These are phyloP conservation scores for Eurypyga helias DNA, from an alignment of 2,113 vertebrate species.

Conservation along the genomic window DNA sequence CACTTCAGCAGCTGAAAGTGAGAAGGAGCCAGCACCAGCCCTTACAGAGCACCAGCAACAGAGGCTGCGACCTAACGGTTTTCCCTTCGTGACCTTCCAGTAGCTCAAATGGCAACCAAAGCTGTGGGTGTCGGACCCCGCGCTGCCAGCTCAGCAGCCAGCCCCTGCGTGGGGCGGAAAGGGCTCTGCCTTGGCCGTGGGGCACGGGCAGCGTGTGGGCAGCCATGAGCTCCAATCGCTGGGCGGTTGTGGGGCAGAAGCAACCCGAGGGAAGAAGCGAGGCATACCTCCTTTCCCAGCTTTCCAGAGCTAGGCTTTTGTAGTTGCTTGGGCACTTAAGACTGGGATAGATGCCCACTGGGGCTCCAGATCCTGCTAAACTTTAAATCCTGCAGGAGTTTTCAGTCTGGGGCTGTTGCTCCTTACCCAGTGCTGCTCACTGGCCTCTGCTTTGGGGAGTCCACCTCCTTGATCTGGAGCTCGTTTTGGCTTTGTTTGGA, in stretches of 20 bases:
- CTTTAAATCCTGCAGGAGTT: neutral
- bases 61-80: accelerated
- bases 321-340: neutral
- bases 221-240: neutral
- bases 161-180: neutral
- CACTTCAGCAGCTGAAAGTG: neutral
- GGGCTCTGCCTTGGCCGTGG: neutral
- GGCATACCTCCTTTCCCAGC: neutral
- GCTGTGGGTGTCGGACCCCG: neutral
- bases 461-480: neutral
- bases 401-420: neutral
- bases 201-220: neutral
- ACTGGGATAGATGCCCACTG: neutral
- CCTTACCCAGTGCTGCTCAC: neutral
- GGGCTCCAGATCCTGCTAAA: neutral
- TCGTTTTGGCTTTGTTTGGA: neutral
- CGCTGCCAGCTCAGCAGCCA: neutral
- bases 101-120: neutral
- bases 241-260: neutral
- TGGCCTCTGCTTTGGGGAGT: neutral
- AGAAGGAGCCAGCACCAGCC: conserved; percentile 10
- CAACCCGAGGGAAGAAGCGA: accelerated
- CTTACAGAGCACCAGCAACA: conserved; percentile 45
- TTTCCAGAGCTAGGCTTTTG: neutral
- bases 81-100: neutral